Conservation (phyloP, 2,888 invertebrate species). For the Parelbella ahira region DNA sequence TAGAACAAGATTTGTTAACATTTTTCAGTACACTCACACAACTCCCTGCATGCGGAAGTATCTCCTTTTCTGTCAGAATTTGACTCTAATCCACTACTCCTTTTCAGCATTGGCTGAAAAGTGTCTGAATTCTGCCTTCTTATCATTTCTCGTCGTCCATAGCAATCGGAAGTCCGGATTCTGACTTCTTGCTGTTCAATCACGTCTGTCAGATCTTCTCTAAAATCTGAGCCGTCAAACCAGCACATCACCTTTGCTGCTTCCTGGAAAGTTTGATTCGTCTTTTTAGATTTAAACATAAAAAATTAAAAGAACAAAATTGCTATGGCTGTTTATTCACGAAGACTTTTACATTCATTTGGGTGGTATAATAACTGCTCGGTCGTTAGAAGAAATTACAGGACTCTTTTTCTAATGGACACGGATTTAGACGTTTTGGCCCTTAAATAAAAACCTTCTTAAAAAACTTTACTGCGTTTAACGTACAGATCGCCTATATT, state of each 20-base stretch:
- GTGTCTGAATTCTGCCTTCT: slow-evolving; percentile 63
- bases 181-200: slow-evolving; percentile 73
- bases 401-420: no score
- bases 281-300: no score
- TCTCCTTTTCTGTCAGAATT: slow-evolving; percentile 58
- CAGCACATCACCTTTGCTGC: slow-evolving; percentile 74
- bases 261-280: slow-evolving; percentile 55
- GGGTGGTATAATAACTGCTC: no score
- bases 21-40: slow-evolving; percentile 46
- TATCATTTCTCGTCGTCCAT: slow-evolving; percentile 47
- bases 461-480: no score
- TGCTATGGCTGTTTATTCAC: no score
- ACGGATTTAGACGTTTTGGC: no score
- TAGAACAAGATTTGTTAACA: no score
- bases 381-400: no score
- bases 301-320: no score
- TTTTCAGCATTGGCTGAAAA: slow-evolving; percentile 68
- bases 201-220: slow-evolving; percentile 69
- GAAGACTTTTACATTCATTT: no score
- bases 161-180: slow-evolving; percentile 63
- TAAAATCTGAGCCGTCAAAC: slow-evolving; percentile 74
- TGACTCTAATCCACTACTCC: slow-evolving; percentile 61
- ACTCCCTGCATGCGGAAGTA: slow-evolving; percentile 53
- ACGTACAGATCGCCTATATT: no score
- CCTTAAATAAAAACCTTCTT: no score